Evolutionary conservation across 2,797 vertebrate species (phyloP).

Genomic region (Poeciliopsis presidionis): DNA sequence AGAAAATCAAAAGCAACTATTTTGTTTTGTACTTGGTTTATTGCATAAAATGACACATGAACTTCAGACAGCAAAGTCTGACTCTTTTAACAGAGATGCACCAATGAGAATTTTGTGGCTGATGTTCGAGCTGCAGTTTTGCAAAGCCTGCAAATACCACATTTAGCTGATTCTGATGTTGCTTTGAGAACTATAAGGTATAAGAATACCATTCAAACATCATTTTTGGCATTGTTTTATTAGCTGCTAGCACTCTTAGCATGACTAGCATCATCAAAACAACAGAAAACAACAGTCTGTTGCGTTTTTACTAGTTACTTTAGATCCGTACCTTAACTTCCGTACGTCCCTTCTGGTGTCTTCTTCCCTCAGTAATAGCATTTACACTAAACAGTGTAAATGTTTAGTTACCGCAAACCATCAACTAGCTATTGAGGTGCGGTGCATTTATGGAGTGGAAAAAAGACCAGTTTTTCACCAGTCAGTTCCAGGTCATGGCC

Average conservation of each 20-base stretch:
- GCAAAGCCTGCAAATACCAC: not conserved
- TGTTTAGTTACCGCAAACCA: not conserved
- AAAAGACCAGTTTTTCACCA: not conserved
- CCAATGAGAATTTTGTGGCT: not conserved
- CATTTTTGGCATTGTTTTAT: not conserved
- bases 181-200: not conserved
- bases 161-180: not conserved
- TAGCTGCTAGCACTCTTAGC: not conserved
- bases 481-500: not conserved
- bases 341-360: too few species aligned
- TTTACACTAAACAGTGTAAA: not conserved
- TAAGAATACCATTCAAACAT: not conserved
- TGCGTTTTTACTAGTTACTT: not conserved
- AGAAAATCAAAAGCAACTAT: slow-evolving; percentile 48
- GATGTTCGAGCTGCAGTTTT: not conserved
- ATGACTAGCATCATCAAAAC: not conserved
- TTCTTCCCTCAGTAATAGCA: not conserved
- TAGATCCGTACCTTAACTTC: not conserved
- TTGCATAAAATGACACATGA: slow-evolving; percentile 10
- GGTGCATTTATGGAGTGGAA: not conserved
- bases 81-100: slow-evolving; percentile 26
- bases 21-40: slow-evolving; percentile 23
- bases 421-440: not conserved
- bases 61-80: slow-evolving; percentile 37
- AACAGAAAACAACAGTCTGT: not conserved